Base-by-base conservation (phyloP, 2,888 invertebrate species). In the Polydrusus pterygomalis region DNA sequence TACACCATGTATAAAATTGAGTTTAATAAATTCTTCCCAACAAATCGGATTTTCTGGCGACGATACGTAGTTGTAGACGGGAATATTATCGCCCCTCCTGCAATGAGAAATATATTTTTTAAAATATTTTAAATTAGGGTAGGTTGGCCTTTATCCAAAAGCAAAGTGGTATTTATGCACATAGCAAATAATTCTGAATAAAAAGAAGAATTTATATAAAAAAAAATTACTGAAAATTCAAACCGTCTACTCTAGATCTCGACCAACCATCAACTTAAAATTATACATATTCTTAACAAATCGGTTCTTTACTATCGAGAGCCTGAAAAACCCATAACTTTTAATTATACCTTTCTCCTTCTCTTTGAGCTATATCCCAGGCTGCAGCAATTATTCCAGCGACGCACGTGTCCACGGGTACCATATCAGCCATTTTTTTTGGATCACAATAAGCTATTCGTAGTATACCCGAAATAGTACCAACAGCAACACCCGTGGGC, bases 41-140 rank as follows among this genome's bases (percentile, higher is more conserved):
- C 92, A 93, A 51, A 97, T 87, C 0, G 93, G 92, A 84, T 96
- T 96, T 76, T 94, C 91, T 0, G 90, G 89, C 0, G 96, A 94
- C 0, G 97, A 95, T 1, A 96, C 95, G 86, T 93, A 96, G 88
- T 97, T 97, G 89, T 94, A 97, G 7, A 79, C 72, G 45, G 70
- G 77, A 17, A 77, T 77, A 43, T 60, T 71, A 63, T 90, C 91
- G 18, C 92, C 83, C n/a, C 91, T 87, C 45, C 92, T 92, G 85
- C 25, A 89, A 88, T 72, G 75, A 72, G 75, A 74, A 65, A 69
- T 13, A 49, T 58, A 34, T 40, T 30, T 17, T 11, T 17, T 20
- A 25, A 20, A 65, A 25, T 3, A 25, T 25, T 5, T 25, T 1
- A 5, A 25, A 25, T 3, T 25, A 25, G 5, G 25, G 25, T 5